A percentile compares a stretch with the other conserved stretches of the same genome.
phyloP scores from a whole-genome alignment of 92 coral and sea anemone genomes.

The Epizoanthus scotinus region DNA sequence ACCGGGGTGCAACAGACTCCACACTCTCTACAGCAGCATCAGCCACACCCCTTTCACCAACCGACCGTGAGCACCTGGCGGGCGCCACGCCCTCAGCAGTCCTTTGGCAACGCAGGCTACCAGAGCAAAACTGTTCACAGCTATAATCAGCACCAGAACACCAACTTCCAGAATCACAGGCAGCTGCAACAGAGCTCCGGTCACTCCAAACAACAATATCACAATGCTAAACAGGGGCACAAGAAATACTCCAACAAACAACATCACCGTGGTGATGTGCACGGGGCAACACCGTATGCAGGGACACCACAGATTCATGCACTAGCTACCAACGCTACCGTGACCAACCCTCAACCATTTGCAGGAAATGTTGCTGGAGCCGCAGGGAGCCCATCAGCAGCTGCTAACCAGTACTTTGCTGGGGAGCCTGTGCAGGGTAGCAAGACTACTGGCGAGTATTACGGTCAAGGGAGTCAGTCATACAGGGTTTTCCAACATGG shows the following conservation, averaged over 20 bases:
- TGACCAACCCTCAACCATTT: constrained; percentile 23
- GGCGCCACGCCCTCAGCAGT: constrained; percentile 10
- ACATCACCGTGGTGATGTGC: constrained; percentile 33
- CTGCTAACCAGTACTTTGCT: constrained; percentile 8
- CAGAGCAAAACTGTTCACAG: constrained; percentile 24
- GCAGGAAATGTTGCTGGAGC: constrained; percentile 31
- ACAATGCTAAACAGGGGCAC: constrained; percentile 6
- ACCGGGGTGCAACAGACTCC: constrained; percentile 32
- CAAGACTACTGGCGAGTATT: constrained; percentile 36
- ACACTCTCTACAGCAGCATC: constrained; percentile 28
- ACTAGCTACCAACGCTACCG: constrained; percentile 16
- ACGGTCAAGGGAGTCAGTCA: constrained; percentile 16
- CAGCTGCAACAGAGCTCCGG: constrained; percentile 18
- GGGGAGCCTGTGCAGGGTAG: constrained; percentile 32
- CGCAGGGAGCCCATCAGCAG: constrained; percentile 31
- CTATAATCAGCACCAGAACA: constrained; percentile 32
- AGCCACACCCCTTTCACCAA: constrained; percentile 18
- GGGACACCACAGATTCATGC: constrained; percentile 30
- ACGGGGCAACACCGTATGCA: constrained; percentile 27
- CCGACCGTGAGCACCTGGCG: constrained; percentile 25
- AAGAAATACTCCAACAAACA: constrained; percentile 37
- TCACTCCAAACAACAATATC: constrained; percentile 18
- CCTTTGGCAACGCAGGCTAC: constrained; percentile 16
- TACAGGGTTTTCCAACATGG: constrained; percentile 23
- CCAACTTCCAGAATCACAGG: constrained; percentile 32